Conservation (phyloP, 2,797 vertebrate species). For the Galagoides demidoff region DNA sequence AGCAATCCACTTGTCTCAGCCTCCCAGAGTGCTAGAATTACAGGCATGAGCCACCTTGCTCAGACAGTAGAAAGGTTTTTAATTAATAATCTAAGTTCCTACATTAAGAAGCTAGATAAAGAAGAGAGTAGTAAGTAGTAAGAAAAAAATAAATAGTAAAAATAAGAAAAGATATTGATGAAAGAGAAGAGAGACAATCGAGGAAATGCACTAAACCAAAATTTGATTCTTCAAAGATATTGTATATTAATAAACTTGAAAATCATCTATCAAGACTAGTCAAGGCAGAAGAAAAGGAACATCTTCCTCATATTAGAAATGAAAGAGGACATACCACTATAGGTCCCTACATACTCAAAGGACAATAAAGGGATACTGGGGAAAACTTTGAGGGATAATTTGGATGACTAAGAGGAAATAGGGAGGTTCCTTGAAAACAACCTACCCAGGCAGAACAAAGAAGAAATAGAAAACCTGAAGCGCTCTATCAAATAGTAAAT, state of each 20-base stretch:
- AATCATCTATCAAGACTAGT: not conserved
- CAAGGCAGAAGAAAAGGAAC: not conserved
- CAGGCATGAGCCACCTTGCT: no score
- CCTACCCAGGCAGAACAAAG: not conserved
- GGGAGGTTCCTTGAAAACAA: slow-evolving; percentile 13
- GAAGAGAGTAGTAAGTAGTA: not conserved
- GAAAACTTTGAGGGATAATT: not conserved
- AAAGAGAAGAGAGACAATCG: not conserved
- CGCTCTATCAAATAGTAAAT: not conserved
- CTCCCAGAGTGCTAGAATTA: no score
- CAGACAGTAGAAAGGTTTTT: not conserved
- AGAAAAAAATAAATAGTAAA: not conserved
- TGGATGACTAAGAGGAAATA: not conserved
- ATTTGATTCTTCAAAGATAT: not conserved
- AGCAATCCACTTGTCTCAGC: no score
- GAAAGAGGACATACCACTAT: not conserved
- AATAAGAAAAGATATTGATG: not conserved
- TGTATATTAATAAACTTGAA: not conserved
- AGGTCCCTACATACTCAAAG: not conserved
- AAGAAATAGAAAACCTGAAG: not conserved
- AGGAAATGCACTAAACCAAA: not conserved
- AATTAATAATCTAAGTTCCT: not conserved
- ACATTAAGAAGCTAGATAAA: not conserved
- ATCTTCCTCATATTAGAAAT: not conserved
- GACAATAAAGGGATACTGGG: not conserved